These are phyloP conservation scores for Pampus argenteus DNA, from an alignment of 2,797 vertebrate genomes.

Conservation along the genomic window DNA sequence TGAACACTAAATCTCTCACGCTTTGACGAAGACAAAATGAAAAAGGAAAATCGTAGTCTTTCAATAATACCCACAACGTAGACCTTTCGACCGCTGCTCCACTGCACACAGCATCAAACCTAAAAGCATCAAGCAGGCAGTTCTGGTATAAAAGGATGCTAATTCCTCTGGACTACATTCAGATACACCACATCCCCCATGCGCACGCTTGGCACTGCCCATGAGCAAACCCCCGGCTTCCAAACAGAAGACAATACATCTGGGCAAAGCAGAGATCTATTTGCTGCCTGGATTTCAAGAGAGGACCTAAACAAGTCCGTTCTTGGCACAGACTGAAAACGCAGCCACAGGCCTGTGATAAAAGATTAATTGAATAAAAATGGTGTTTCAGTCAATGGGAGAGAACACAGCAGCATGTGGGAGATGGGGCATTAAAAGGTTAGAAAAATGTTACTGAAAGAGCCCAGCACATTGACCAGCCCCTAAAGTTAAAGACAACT, in stretches of 20 bases:
- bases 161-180: conserved; percentile 58
- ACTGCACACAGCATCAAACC: conserved; percentile 48
- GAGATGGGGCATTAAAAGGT: conserved; percentile 65
- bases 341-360: conserved; percentile 66
- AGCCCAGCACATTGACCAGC: conserved; percentile 59
- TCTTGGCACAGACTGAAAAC: conserved; percentile 57
- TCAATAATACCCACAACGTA: conserved; percentile 20
- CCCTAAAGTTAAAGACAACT: conserved; percentile 59
- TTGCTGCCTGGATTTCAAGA: conserved; percentile 49
- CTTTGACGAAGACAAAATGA: conserved; percentile 19
- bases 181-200: conserved; percentile 36
- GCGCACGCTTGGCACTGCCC: conserved; percentile 48
- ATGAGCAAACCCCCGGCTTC: conserved; percentile 36
- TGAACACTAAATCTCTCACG: neutral
- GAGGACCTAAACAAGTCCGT: conserved; percentile 54
- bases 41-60: neutral
- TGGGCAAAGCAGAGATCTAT: conserved; percentile 48
- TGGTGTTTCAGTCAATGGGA: conserved; percentile 53
- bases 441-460: conserved; percentile 54
- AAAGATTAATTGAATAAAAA: conserved; percentile 79
- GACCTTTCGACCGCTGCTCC: conserved; percentile 13
- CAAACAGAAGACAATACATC: conserved; percentile 50
- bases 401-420: conserved; percentile 49
- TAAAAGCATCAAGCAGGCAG: conserved; percentile 49
- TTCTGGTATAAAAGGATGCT: conserved; percentile 59